A percentile compares a stretch with the other conserved stretches of the same genome.
These are phyloP conservation scores for Myanophis thanlyinensis DNA, from an alignment of 2,113 vertebrate species.

Conservation along the genomic window DNA sequence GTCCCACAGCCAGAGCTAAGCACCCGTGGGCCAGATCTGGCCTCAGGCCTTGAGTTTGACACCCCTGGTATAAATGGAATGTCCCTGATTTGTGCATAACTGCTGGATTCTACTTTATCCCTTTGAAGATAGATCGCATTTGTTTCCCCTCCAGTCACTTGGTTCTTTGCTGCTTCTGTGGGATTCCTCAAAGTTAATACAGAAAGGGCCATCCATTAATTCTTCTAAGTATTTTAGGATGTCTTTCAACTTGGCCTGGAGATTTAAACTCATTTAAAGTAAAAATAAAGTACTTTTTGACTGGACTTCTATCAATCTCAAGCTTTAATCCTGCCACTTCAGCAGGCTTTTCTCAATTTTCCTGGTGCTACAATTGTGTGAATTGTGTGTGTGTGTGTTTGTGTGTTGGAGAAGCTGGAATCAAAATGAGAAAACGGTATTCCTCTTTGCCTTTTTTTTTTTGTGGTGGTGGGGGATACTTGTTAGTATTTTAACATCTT, in stretches of 20 bases:
- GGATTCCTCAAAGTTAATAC: background rate
- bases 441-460: background rate
- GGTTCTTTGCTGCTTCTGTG: background rate
- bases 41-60: too few relatives aligned
- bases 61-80: background rate
- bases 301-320: background rate
- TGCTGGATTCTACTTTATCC: background rate
- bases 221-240: background rate
- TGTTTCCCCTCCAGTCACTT: background rate
- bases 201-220: background rate
- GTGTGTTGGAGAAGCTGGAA: background rate
- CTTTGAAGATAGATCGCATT: background rate
- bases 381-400: too few relatives aligned
- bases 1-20: too few relatives aligned
- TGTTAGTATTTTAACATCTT: background rate
- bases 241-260: background rate
- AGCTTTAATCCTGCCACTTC: background rate
- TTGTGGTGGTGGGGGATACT: too few relatives aligned
- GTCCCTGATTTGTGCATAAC: background rate
- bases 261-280: background rate
- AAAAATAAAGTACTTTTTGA: background rate
- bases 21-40: too few relatives aligned
- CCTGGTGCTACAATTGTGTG: background rate
- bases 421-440: background rate
- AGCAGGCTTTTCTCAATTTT: background rate